phyloP scores from a whole-genome alignment of 2,888 invertebrate genomes.

The Parochlus steinenii region DNA sequence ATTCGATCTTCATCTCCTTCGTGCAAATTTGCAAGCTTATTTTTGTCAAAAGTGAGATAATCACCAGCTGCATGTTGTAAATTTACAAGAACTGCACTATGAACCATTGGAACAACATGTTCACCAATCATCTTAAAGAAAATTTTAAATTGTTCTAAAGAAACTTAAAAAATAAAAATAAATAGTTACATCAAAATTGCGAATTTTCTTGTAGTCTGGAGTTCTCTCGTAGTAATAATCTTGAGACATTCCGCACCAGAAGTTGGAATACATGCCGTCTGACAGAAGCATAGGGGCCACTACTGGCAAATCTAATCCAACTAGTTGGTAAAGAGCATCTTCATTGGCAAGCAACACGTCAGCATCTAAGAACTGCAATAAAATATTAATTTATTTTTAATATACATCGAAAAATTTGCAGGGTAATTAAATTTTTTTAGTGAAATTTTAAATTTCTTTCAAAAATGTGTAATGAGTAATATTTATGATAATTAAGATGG shows the following conservation, averaged over 20 bases:
- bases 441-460: too few species aligned
- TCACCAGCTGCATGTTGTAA: conserved; percentile 42
- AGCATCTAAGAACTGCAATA: conserved; percentile 61
- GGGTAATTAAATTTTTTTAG: too few species aligned
- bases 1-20: conserved; percentile 30
- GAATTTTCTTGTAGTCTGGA: conserved; percentile 66
- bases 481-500: too few species aligned
- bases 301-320: conserved; percentile 43
- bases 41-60: conserved; percentile 49
- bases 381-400: conserved; percentile 13
- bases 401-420: too few species aligned
- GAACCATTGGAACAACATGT: conserved; percentile 79
- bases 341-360: conserved; percentile 65
- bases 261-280: conserved; percentile 82
- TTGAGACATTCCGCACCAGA: conserved; percentile 83
- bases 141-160: too few species aligned
- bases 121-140: conserved; percentile 57
- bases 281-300: conserved; percentile 76
- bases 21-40: conserved; percentile 9
- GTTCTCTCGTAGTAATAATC: conserved; percentile 72
- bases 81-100: conserved; percentile 69
- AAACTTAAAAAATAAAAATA: too few species aligned
- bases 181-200: too few species aligned
- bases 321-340: conserved; percentile 42
- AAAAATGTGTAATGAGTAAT: too few species aligned